Percentiles rank a stretch among this genome's conserved stretches.
Evolutionary conservation across 2,797 vertebrate species (phyloP).

Genomic region (Setipinna tenuifilis): DNA sequence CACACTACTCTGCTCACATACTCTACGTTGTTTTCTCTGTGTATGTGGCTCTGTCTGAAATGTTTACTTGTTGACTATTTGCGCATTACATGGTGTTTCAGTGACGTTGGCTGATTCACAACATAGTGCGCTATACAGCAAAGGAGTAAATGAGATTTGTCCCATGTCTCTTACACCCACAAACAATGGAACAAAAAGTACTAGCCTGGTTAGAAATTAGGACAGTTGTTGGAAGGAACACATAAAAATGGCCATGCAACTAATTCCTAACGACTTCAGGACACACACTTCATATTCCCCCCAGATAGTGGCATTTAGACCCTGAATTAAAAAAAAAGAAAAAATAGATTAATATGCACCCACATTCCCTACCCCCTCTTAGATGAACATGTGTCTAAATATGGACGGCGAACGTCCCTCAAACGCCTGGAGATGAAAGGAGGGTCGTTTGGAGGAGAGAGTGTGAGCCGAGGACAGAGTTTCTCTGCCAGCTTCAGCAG

Average conservation of each 20-base stretch:
- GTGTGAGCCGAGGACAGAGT: slow-evolving; percentile 31
- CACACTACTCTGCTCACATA: too few species aligned
- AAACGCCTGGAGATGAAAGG: slow-evolving; percentile 21
- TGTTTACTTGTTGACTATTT: too few species aligned
- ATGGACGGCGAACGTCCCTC: slow-evolving; percentile 28
- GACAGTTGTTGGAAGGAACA: background rate
- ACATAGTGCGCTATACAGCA: too few species aligned
- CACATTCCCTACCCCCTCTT: background rate
- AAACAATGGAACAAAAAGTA: background rate
- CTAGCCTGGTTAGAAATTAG: background rate
- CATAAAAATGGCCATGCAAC: background rate
- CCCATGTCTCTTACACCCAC: background rate
- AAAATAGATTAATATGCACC: slow-evolving; percentile 6
- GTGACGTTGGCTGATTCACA: too few species aligned
- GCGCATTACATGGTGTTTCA: too few species aligned
- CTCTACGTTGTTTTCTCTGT: too few species aligned
- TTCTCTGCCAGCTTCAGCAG: background rate
- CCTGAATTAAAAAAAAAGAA: background rate
- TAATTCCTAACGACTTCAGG: background rate
- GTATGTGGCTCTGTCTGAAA: too few species aligned
- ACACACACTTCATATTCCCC: background rate
- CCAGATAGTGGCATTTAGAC: background rate
- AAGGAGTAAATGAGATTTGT: background rate
- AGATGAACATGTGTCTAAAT: slow-evolving; percentile 26
- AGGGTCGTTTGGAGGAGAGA: slow-evolving; percentile 23